A percentile compares a stretch with the other conserved stretches of the same genome.
phyloP scores from a whole-genome alignment of 1,140 invertebrate genomes.

The Oncopodura yosiiana region DNA sequence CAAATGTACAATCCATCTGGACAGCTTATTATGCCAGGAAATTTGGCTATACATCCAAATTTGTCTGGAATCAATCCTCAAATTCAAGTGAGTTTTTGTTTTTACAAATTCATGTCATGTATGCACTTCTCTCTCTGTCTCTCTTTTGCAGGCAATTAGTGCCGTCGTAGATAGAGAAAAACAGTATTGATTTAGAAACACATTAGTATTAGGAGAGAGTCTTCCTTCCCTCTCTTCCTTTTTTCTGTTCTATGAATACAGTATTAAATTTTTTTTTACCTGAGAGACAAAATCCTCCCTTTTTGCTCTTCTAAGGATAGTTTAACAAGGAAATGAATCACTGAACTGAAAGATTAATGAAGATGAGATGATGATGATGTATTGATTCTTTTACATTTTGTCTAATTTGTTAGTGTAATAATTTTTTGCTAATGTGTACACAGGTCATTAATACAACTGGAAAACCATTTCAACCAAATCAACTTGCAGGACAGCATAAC shows the following conservation, averaged over 20 bases:
- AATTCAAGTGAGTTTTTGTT: conserved; percentile 50
- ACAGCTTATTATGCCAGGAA: conserved; percentile 65
- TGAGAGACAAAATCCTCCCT: background rate
- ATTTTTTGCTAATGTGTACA: conserved; percentile 25
- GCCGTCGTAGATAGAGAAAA: background rate
- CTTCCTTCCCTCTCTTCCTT: background rate
- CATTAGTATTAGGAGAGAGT: no score
- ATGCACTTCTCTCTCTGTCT: background rate
- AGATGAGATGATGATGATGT: background rate
- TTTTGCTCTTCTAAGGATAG: background rate
- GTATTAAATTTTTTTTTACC: background rate
- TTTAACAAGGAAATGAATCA: no score
- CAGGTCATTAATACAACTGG: conserved; percentile 66
- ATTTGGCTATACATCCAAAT: conserved; percentile 61
- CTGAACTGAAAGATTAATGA: background rate
- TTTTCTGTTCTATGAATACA: background rate
- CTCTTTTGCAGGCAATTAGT: background rate
- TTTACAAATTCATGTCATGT: background rate
- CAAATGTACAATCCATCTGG: conserved; percentile 67
- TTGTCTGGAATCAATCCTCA: conserved; percentile 63
- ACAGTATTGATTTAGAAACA: background rate
- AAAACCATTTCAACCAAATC: conserved; percentile 68
- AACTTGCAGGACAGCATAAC: conserved; percentile 58
- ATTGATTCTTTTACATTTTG: conserved; percentile 1
- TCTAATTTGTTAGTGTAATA: conserved; percentile 1